Evolutionary conservation across 2,797 vertebrate species (phyloP).

Genomic region (Enteromius fasciolatus): DNA sequence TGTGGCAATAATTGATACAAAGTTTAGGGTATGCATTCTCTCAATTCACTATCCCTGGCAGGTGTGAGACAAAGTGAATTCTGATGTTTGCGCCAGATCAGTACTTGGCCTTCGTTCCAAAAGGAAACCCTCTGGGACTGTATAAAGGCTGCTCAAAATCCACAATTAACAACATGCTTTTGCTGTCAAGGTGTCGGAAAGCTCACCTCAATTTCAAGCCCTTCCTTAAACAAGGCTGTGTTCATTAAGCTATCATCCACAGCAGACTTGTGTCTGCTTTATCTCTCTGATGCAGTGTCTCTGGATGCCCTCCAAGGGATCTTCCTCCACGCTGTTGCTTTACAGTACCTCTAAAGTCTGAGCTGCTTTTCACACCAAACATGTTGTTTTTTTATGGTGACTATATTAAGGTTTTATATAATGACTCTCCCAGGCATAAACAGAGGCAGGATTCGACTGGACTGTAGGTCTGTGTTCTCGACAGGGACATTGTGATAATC

Average conservation of each 20-base stretch:
- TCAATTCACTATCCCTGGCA: not conserved
- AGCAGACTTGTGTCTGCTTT: constrained; percentile 53
- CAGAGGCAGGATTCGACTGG: constrained; percentile 15
- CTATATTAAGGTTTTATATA: constrained; percentile 45
- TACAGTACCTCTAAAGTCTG: constrained; percentile 27
- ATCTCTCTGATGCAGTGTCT: constrained; percentile 56
- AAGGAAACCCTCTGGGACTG: constrained; percentile 7
- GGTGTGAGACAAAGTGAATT: not conserved
- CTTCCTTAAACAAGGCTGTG: constrained; percentile 43
- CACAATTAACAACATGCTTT: constrained; percentile 42
- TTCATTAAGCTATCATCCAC: constrained; percentile 55
- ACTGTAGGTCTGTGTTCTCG: constrained; percentile 23
- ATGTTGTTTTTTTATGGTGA: constrained; percentile 17
- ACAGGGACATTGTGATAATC: constrained; percentile 33
- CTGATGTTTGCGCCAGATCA: not conserved
- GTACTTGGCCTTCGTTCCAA: constrained; percentile 6
- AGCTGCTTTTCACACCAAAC: constrained; percentile 14
- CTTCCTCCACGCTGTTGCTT: constrained; percentile 12
- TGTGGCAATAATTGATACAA: not conserved
- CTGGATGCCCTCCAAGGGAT: constrained; percentile 55
- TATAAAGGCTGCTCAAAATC: constrained; percentile 16
- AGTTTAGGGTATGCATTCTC: not conserved
- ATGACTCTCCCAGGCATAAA: constrained; percentile 19
- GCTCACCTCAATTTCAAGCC: constrained; percentile 55
- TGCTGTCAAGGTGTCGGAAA: constrained; percentile 50